Evolutionary conservation across 2,113 vertebrate species (phyloP).

Genomic region (Junco hyemalis): DNA sequence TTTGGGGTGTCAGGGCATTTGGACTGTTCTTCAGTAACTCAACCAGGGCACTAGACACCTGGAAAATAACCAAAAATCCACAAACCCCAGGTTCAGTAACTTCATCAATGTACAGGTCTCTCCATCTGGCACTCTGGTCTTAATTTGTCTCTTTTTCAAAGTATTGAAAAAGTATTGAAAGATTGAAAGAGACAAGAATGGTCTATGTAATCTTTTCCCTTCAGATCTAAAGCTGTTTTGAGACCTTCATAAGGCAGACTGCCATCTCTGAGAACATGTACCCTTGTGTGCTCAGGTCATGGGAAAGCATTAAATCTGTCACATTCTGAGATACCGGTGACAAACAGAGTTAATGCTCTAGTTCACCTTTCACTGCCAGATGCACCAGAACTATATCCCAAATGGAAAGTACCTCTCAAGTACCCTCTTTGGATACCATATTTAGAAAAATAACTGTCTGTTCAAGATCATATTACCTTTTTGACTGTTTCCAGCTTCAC

Average conservation of each 20-base stretch:
- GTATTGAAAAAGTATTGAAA: neutral
- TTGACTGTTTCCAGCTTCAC: neutral
- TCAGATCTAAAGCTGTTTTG: neutral
- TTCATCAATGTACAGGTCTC: neutral
- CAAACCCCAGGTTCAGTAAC: neutral
- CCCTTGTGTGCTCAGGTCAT: neutral
- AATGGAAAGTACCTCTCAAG: neutral
- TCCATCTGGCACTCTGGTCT: neutral
- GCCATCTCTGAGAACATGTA: neutral
- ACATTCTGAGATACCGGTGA: neutral
- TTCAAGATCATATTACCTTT: neutral
- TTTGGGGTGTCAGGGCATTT: neutral
- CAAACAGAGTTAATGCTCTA: neutral
- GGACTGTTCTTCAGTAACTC: neutral
- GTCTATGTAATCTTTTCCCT: neutral
- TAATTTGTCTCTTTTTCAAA: neutral
- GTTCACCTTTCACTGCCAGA: neutral
- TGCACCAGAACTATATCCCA: fast-evolving
- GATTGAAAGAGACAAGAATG: neutral
- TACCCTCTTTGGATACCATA: neutral
- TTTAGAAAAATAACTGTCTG: neutral
- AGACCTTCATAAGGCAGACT: neutral
- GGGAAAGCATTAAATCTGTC: neutral
- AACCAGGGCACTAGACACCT: neutral
- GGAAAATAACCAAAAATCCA: neutral